Evolutionary conservation across 2,113 vertebrate species (phyloP), one percentile per base, ranked within the genome.

Genomic region (Oreochromis spilurus): DNA sequence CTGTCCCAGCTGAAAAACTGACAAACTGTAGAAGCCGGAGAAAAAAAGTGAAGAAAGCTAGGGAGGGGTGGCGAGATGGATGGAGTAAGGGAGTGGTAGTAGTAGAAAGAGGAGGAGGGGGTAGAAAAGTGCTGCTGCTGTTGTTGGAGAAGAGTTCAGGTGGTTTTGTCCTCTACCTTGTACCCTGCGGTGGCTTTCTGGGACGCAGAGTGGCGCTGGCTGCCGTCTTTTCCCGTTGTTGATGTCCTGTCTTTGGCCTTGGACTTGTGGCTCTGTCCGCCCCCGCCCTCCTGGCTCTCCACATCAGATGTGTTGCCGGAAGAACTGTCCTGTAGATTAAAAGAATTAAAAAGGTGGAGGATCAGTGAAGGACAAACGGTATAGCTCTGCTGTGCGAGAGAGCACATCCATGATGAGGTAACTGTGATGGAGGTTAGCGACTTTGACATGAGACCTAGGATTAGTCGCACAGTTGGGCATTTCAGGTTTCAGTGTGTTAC

Each of bases 101-200:
- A 93, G 90, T 85, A 93, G 91, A 92, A 96, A 83, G 87, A 90
- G 92, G 92, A 95, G 95, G 95, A 96, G 94, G 88, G 87, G 94
- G 92, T 88, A 93, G 88, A 92, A 95, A 95, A 95, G 95, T 96
- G 95, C 94, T 96, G 95, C 93, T 96, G 95, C 96, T 95, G 94
- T 88, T 95, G 96, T 96, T 96, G 96, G 95, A 97, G 95, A 95
- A 96, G 91, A 95, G 92, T 96, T 99, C 98, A 99, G 97, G 97
- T 98, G 97, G 97, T 98, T 98, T 99, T 99, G 96, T 99, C 98
- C 97, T 99, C 99, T 97, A 98, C 98, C 98, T 99, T 99, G 97
- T 99, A 98, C 97, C 98, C 98, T 94, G 97, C 97, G 93, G 97
- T 95, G 95, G 97, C 96, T 96, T 99, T 99, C 97, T 97, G 97